phyloP scores from a whole-genome alignment of 30 jellyfish, hydroid and myxozoan genomes.

The Chrysaora quinquecirrha region DNA sequence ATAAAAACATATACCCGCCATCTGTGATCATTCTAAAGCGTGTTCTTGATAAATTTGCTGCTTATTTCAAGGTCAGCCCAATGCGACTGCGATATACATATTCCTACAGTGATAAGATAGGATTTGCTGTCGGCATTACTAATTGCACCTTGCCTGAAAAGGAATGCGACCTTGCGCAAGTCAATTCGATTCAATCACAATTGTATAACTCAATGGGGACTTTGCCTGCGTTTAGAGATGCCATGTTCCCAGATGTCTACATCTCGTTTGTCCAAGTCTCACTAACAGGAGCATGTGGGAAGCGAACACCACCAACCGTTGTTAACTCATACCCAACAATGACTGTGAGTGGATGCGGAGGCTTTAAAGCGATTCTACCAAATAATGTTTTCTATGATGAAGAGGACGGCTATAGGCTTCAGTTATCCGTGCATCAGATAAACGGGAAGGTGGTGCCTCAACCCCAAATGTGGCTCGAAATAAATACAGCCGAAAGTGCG shows the following conservation, averaged over 20 bases:
- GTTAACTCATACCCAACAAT: slow-evolving; percentile 52
- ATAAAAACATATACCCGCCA: slow-evolving; percentile 4
- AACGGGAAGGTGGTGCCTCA: slow-evolving; percentile 23
- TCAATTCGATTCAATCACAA: background rate
- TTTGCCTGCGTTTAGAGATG: slow-evolving; percentile 20
- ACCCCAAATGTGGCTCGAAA: slow-evolving; percentile 23
- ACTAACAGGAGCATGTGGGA: slow-evolving; percentile 60
- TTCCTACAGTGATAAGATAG: background rate
- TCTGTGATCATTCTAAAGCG: slow-evolving; percentile 10
- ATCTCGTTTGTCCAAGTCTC: slow-evolving; percentile 24
- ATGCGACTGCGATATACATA: slow-evolving; percentile 8
- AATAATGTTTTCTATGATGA: slow-evolving; percentile 73
- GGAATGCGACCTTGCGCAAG: slow-evolving; percentile 14
- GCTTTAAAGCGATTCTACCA: slow-evolving; percentile 16
- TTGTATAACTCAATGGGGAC: slow-evolving; percentile 19
- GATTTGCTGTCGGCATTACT: slow-evolving; percentile 5
- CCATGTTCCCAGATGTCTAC: slow-evolving; percentile 31
- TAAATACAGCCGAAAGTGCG: slow-evolving; percentile 6
- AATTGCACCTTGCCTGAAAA: slow-evolving; percentile 37
- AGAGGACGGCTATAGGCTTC: slow-evolving; percentile 71
- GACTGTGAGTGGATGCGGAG: slow-evolving; percentile 63
- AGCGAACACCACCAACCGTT: slow-evolving; percentile 56
- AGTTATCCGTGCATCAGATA: slow-evolving; percentile 13
- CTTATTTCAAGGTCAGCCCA: background rate
- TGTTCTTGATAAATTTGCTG: slow-evolving; percentile 20